These are phyloP conservation scores for Pipistrellus pygmaeus DNA, from an alignment of 2,797 vertebrate genomes.

Conservation along the genomic window DNA sequence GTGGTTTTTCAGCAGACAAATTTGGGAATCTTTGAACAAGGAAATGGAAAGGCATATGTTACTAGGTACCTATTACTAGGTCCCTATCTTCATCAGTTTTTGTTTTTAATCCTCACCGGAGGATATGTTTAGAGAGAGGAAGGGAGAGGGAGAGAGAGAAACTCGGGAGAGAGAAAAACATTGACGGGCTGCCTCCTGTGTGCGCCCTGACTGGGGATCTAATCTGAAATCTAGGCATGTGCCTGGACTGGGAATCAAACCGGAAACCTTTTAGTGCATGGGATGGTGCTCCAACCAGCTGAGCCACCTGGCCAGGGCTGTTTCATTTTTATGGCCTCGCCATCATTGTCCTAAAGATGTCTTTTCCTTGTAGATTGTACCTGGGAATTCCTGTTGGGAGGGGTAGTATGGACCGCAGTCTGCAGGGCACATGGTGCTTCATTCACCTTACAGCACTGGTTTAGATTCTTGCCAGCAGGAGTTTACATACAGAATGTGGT, in stretches of 20 bases:
- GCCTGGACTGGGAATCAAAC: background rate
- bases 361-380: background rate
- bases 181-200: background rate
- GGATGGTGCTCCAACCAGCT: background rate
- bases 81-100: background rate
- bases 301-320: background rate
- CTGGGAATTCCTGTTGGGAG: background rate
- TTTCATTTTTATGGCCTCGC: background rate
- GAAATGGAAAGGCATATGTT: background rate
- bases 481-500: background rate
- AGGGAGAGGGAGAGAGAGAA: background rate
- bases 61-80: background rate
- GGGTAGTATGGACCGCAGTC: background rate
- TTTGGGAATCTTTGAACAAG: conserved; percentile 1
- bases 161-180: background rate
- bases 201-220: background rate
- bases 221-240: background rate
- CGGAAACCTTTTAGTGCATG: background rate
- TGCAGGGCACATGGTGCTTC: background rate
- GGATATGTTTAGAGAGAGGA: background rate
- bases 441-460: background rate
- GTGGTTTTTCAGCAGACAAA: background rate
- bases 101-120: background rate
- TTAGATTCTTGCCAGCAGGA: background rate
- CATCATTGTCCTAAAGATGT: background rate